Evolutionary conservation across 2,113 vertebrate species (phyloP).

Genomic region (Dicerorhinus sumatrensis): DNA sequence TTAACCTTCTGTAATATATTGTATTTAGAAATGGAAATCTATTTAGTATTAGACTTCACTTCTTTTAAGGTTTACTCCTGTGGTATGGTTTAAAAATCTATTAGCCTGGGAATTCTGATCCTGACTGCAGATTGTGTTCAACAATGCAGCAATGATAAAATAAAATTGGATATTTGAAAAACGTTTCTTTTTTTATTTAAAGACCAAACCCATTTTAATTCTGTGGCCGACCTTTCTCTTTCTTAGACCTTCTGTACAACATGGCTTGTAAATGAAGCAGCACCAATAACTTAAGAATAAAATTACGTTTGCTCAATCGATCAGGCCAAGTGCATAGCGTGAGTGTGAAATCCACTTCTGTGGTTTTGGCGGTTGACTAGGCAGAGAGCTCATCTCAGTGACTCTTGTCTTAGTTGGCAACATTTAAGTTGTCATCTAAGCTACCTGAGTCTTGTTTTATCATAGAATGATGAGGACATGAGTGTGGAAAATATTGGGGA

Average conservation of each 20-base stretch:
- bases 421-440: not conserved
- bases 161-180: constrained; percentile 63
- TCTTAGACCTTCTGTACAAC: not conserved
- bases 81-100: constrained; percentile 67
- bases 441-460: not conserved
- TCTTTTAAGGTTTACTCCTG: constrained; percentile 85
- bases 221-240: not conserved
- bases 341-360: not conserved
- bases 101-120: constrained; percentile 54
- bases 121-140: constrained; percentile 37
- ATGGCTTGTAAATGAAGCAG: not conserved
- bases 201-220: not conserved
- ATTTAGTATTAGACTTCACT: constrained; percentile 83
- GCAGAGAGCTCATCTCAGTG: not conserved
- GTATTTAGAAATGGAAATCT: constrained; percentile 86
- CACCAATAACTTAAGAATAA: not conserved
- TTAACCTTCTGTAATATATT: constrained; percentile 89
- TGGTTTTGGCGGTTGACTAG: not conserved
- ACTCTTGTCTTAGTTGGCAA: not conserved
- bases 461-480: too few relatives aligned
- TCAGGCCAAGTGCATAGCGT: not conserved
- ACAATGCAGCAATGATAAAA: constrained; percentile 33
- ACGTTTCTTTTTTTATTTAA: not conserved
- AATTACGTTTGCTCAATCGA: not conserved
- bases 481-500: not conserved